A percentile compares a stretch with the other conserved stretches of the same genome.
These are phyloP conservation scores for Malurus splendens DNA, from an alignment of 2,797 vertebrate species.

Conservation along the genomic window DNA sequence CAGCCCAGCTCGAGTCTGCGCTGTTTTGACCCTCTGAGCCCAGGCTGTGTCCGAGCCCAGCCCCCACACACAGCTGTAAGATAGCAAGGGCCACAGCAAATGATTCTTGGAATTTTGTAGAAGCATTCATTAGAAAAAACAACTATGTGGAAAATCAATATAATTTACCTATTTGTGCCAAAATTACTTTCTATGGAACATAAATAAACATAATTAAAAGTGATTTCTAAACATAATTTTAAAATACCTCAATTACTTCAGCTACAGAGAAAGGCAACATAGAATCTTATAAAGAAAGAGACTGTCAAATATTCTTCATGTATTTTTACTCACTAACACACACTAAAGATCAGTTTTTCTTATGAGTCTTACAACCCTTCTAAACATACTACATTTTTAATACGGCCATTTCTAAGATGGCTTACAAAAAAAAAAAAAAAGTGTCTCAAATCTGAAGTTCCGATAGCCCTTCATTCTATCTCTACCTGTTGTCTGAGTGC, in stretches of 20 bases:
- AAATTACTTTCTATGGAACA: conserved; percentile 12
- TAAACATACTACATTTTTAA: background rate
- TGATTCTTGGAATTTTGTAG: conserved; percentile 9
- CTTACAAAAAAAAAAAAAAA: background rate
- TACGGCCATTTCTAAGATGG: background rate
- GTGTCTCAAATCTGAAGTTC: background rate
- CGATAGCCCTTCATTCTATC: background rate
- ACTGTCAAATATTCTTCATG: background rate
- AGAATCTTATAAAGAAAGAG: background rate
- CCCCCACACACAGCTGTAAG: too few relatives aligned
- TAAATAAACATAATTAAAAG: background rate
- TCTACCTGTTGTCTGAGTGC: background rate
- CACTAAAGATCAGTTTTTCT: background rate
- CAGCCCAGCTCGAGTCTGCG: too few relatives aligned
- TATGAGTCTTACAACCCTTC: background rate
- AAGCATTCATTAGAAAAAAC: conserved; percentile 11
- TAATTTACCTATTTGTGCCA: background rate
- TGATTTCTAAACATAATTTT: conserved; percentile 32
- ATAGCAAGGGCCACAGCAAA: too few relatives aligned
- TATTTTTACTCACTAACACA: background rate
- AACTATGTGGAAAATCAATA: background rate
- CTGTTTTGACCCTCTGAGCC: too few relatives aligned
- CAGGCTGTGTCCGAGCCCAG: too few relatives aligned
- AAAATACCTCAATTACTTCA: background rate
- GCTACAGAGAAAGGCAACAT: background rate